Evolutionary conservation across 2,797 vertebrate species (phyloP).

Genomic region (Macropus fuliginosus): DNA sequence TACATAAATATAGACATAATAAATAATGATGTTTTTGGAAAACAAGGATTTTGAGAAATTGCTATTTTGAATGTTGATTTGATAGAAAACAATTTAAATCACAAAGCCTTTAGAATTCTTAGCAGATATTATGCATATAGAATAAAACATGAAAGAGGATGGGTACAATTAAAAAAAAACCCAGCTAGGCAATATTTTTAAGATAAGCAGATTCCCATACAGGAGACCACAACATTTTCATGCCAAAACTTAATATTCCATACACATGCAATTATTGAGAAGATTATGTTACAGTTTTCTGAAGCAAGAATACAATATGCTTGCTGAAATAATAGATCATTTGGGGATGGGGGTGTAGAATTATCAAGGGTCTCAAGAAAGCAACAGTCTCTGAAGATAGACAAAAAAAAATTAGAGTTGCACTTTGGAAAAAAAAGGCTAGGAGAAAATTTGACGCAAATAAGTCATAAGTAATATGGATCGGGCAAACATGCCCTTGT

Average conservation of each 20-base stretch:
- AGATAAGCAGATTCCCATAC: constrained; percentile 19
- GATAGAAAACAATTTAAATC: constrained; percentile 13
- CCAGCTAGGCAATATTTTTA: neutral
- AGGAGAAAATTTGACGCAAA: neutral
- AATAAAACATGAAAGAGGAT: constrained; percentile 41
- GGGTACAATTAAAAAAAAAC: neutral
- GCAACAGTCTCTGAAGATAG: neutral
- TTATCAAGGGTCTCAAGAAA: constrained; percentile 3
- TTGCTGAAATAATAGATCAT: constrained; percentile 6
- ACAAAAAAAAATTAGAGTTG: constrained; percentile 1
- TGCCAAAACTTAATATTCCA: constrained; percentile 26
- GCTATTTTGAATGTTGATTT: neutral
- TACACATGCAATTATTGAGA: neutral
- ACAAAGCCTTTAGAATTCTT: neutral
- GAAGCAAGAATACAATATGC: constrained; percentile 1
- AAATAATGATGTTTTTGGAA: constrained; percentile 23
- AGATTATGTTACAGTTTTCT: constrained; percentile 19
- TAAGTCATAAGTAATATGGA: constrained; percentile 8
- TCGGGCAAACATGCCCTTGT: neutral
- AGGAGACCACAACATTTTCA: constrained; percentile 11
- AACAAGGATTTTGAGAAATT: constrained; percentile 24
- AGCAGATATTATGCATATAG: neutral
- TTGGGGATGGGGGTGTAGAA: constrained; percentile 7
- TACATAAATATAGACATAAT: constrained; percentile 5
- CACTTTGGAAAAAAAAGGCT: neutral